Evolutionary conservation across 2,113 vertebrate genomes (phyloP), one percentile per base, ranked within the genome.

Genomic region (Scolopax mira): DNA sequence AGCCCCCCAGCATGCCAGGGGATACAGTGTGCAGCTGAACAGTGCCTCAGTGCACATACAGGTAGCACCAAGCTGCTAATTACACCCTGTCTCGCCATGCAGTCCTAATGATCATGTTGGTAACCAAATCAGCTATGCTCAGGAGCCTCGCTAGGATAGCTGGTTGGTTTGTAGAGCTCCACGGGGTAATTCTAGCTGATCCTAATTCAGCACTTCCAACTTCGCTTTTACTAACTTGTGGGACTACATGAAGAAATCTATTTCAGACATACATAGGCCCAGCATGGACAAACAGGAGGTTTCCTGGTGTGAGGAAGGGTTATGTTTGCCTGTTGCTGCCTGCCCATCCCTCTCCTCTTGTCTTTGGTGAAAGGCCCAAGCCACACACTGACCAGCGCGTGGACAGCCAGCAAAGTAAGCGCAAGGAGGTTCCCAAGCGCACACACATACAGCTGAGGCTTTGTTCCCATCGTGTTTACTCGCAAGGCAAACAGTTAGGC

Each of bases 381-480:
- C 48, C 70, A 81, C 90, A 61, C 60, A 61, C 44, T 65, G 73
- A 41, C 69, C 73, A 92, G 75, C 80, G 69, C 72, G 10, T 64
- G 87, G 85, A 85, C 85, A 44, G 83, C 77, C 88, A 84, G 79
- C 60, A 72, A 95, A 91, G 57, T 72, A 51, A 85, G 85, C 30
- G 87, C 86, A 89, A 94, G 75, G 93, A 91, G 79, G 88, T 61
- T 91, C 93, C 55, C 83, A 79, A 94, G 79, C 39, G 31, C 73
- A 85, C 44, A 46, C 25, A 16, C 67, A 39, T 13, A 96, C 82
- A 97, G 89, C 89, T 10, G 33, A 78, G 67, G 89, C 96, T 97
- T 97, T 97, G 96, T 97, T 93, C 67, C 1, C 0, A 4, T 42
- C 66, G 4, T 97, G 96, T 97, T 97, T 97, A 96, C 94, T 96